Evolutionary conservation across 2,113 vertebrate genomes (phyloP).

Genomic region (Salvelinus sp.): DNA sequence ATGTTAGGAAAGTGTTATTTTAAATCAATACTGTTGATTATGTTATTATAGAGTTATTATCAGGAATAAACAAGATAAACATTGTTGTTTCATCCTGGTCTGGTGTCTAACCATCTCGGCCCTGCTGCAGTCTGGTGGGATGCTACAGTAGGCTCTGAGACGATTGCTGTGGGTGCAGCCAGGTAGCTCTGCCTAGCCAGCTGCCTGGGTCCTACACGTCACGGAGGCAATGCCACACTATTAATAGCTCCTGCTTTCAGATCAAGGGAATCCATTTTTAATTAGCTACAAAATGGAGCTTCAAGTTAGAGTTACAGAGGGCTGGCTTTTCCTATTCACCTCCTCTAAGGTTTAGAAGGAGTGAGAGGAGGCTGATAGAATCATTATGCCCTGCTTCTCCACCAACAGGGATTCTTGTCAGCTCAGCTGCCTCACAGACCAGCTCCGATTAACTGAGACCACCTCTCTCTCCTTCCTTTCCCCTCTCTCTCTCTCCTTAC

Average conservation of each 20-base stretch:
- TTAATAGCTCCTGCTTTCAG: slow-evolving; percentile 49
- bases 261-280: slow-evolving; percentile 55
- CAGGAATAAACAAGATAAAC: no score
- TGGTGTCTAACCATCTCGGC: no score
- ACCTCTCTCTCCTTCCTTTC: background rate
- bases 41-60: no score
- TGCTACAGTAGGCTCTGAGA: no score
- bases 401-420: background rate
- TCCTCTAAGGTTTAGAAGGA: background rate
- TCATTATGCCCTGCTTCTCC: background rate
- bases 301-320: slow-evolving; percentile 46
- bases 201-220: slow-evolving; percentile 16
- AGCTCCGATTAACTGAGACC: background rate
- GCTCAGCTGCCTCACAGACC: background rate
- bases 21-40: no score
- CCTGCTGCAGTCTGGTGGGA: no score
- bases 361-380: background rate
- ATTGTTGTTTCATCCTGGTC: no score
- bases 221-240: slow-evolving; percentile 32
- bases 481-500: background rate
- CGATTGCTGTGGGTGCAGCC: background rate
- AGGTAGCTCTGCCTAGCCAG: slow-evolving; percentile 13
- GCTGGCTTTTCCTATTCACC: background rate
- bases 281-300: slow-evolving; percentile 55
- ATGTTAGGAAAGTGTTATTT: no score